Evolutionary conservation across 2,888 invertebrate genomes (phyloP), one percentile per base, ranked within the genome.

Genomic region (Lasioglossum lativentre): DNA sequence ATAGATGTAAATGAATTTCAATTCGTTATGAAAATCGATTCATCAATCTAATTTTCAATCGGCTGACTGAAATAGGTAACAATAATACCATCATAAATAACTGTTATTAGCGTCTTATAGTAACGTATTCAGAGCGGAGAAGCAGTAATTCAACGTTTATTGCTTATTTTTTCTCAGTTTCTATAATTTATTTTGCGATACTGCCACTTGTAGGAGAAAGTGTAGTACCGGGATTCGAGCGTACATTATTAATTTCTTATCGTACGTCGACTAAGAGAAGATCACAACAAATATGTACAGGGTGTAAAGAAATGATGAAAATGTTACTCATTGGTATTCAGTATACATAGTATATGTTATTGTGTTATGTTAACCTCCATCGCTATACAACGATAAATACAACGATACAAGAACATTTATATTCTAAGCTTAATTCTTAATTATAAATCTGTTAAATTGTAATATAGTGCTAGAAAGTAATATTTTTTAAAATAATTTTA

Each of bases 211-310:
- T 23, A n/a, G 52, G 23, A 30, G 68, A 40, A 40, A 71, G 23
- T 27, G 38, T 27, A 56, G 34, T 45, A 75, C 16, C 16, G 16
- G 40, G n/a, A 38, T 68, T 45, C 19, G 45, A n/a, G 1, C 27
- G 59, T 59, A 45, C 16, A 40, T 27, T 3, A 34, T 34, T 82
- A 30, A 56, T 74, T 68, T 19, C 59, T 82, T 82, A 83, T 83
- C 83, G 19, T 8, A 40, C 73, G 63, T 47, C 27, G 56, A 66
- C 30, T 19, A 34, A 63, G 19, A n/a, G 16, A 16, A 40, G 82
- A 84, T 84, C 70, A 73, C 16, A 16, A 30, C 27, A 77, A 45
- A 84, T 75, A 19, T 45, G 45, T 45, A 45, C 16, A 45, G 45
- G 45, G 45, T 45, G 45, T 45, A 45, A 16, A 45, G 45, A 45